These are phyloP conservation scores for Capitulum mitella DNA, from an alignment of 2,888 invertebrate genomes.

Conservation along the genomic window DNA sequence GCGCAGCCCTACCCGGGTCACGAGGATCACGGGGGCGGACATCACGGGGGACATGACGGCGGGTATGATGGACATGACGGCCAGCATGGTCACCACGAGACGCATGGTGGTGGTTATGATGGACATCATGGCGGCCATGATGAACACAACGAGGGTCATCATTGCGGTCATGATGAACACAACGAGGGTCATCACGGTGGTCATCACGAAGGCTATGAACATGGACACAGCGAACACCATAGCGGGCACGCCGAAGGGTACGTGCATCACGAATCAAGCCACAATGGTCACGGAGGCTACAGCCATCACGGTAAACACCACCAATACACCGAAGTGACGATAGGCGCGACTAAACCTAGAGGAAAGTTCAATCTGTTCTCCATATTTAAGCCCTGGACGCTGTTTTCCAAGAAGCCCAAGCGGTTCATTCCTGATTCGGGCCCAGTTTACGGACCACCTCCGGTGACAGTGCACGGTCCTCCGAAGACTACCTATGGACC, in stretches of 20 bases:
- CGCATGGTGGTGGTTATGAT: not conserved
- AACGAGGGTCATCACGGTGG: not conserved
- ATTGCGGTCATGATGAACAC: slow-evolving; percentile 18
- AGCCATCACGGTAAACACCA: not conserved
- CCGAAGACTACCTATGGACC: not conserved
- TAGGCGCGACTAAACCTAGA: not conserved
- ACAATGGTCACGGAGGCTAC: not conserved
- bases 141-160: not conserved
- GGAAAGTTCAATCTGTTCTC: not conserved
- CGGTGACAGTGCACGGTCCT: not conserved
- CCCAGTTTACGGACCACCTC: not conserved
- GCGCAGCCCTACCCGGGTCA: not conserved
- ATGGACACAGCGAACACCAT: not conserved
- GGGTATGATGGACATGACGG: slow-evolving; percentile 1
- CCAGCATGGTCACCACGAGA: not conserved
- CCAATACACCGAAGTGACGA: not conserved
- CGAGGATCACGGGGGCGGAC: not conserved
- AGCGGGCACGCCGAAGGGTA: not conserved
- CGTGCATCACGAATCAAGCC: not conserved
- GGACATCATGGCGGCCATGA: not conserved
- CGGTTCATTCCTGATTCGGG: not conserved
- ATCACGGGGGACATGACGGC: not conserved
- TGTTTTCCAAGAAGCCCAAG: slow-evolving; percentile 6
- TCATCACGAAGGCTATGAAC: not conserved
- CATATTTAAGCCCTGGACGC: not conserved